Conservation (phyloP, 2,888 invertebrate species). For the Drosophila greeni region DNA sequence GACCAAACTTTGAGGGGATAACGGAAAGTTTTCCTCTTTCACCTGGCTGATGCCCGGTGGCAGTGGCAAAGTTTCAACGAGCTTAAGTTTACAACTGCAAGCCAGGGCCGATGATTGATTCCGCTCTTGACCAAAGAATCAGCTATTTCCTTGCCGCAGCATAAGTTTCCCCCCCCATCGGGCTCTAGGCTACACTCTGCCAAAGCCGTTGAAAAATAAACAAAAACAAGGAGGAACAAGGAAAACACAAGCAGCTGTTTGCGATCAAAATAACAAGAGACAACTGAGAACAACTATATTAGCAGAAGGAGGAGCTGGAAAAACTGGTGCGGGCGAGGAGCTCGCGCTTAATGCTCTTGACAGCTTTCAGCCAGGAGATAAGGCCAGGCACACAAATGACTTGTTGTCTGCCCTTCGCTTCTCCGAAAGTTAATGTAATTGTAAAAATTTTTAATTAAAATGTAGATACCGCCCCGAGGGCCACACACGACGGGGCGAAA, state of each 20-base stretch:
- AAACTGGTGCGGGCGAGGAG: background rate
- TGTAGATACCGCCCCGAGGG: conserved; percentile 20
- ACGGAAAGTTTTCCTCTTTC: conserved; percentile 36
- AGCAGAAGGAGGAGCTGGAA: conserved; percentile 4
- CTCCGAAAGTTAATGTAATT: conserved; percentile 33
- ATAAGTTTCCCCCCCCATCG: conserved; percentile 16
- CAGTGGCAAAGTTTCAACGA: conserved; percentile 21
- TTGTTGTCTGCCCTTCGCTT: background rate
- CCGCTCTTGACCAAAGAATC: conserved; percentile 13
- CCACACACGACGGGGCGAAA: conserved; percentile 18
- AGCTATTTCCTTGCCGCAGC: conserved; percentile 17
- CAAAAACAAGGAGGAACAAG: conserved; percentile 3
- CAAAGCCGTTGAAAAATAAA: conserved; percentile 26
- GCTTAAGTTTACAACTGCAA: conserved; percentile 28
- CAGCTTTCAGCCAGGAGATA: conserved; percentile 27
- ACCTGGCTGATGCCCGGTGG: conserved; percentile 3
- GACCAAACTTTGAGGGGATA: conserved; percentile 15
- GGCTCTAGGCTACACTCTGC: conserved; percentile 15
- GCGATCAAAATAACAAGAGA: conserved; percentile 14
- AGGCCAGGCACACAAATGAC: conserved; percentile 2
- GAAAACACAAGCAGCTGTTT: conserved; percentile 9
- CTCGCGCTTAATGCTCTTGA: conserved; percentile 22
- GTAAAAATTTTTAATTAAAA: conserved; percentile 41
- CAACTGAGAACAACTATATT: conserved; percentile 17
- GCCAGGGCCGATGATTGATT: conserved; percentile 26